These are phyloP conservation scores for Dysdera silvatica DNA, from an alignment of 1,140 invertebrate genomes.

Conservation along the genomic window DNA sequence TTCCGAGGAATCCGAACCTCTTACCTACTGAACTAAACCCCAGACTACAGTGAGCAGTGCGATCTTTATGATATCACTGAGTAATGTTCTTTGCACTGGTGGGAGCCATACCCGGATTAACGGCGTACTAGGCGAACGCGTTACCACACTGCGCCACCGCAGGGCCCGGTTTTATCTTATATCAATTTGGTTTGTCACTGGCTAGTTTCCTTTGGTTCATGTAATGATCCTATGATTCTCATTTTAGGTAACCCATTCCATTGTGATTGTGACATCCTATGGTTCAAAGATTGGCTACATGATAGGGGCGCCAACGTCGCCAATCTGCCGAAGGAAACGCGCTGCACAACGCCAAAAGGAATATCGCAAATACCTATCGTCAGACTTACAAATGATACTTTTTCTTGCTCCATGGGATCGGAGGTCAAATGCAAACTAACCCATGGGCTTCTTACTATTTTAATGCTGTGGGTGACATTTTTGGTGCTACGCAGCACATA, in stretches of 20 bases:
- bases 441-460: background rate
- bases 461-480: background rate
- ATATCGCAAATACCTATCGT: constrained; percentile 14
- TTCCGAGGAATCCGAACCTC: no score
- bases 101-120: no score
- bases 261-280: constrained; percentile 71
- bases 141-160: no score
- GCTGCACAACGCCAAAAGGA: constrained; percentile 8
- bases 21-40: no score
- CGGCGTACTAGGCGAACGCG: no score
- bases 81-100: no score
- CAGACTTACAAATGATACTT: constrained; percentile 14
- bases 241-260: constrained; percentile 66
- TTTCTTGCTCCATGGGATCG: background rate
- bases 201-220: no score
- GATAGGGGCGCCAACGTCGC: constrained; percentile 12
- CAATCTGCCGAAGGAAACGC: constrained; percentile 20
- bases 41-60: no score
- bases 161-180: no score
- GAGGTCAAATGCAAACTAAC: background rate
- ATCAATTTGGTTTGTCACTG: no score
- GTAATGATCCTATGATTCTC: no score
- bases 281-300: constrained; percentile 66
- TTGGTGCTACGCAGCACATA: background rate
- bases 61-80: no score